Percentiles rank a stretch among this genome's conserved stretches.
These are phyloP conservation scores for Pristionchus japonicus DNA, from an alignment of 2,888 invertebrate genomes.

Conservation along the genomic window DNA sequence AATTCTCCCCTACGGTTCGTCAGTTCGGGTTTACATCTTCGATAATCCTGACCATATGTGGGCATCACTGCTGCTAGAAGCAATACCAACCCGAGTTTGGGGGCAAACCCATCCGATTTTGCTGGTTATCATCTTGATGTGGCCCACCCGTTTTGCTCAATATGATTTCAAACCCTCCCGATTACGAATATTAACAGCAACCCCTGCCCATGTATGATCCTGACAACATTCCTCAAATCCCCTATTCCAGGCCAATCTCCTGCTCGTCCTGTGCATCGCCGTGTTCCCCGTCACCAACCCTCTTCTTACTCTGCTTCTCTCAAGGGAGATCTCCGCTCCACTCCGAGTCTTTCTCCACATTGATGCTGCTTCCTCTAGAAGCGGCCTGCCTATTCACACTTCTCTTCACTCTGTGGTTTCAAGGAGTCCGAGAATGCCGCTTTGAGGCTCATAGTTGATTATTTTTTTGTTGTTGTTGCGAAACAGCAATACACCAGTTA, in stretches of 20 bases:
- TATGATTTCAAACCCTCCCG: not conserved
- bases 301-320: constrained; percentile 6
- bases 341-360: not conserved
- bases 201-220: no score
- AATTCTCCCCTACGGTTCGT: not conserved
- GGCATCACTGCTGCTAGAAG: no score
- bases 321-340: not conserved
- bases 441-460: no score
- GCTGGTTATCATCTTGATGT: no score
- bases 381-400: not conserved
- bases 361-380: not conserved
- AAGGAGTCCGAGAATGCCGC: not conserved
- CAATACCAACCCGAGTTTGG: no score
- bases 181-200: no score
- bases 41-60: no score
- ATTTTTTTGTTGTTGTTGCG: no score
- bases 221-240: not conserved
- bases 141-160: no score
- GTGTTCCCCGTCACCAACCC: constrained; percentile 18
- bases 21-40: no score
- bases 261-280: not conserved
- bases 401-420: not conserved
- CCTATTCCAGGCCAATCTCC: not conserved
- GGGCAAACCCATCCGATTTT: no score
- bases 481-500: no score